These are phyloP conservation scores for Pyxicephalus adspersus DNA, from an alignment of 2,113 vertebrate genomes.

Conservation along the genomic window DNA sequence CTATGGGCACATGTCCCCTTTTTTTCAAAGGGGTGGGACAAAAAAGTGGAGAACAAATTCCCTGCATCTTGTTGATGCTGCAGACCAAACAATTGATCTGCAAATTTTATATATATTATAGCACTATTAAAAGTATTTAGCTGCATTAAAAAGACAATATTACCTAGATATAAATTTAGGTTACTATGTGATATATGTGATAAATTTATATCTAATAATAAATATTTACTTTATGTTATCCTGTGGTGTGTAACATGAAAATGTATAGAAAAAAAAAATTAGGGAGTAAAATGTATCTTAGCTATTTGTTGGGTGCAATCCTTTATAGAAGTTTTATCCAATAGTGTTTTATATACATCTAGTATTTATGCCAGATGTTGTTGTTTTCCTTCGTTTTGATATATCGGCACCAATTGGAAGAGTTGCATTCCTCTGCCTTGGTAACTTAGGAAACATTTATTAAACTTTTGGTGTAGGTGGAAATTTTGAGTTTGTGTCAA, in stretches of 20 bases:
- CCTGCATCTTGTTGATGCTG: constrained; percentile 68
- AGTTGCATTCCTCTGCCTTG: too few relatives aligned
- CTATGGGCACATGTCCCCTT: constrained; percentile 44
- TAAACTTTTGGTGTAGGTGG: too few relatives aligned
- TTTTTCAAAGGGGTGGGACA: constrained; percentile 47
- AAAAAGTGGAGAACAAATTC: constrained; percentile 60
- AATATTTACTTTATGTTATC: background rate
- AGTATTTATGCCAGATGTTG: too few relatives aligned
- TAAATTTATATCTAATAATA: background rate
- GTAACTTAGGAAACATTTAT: too few relatives aligned
- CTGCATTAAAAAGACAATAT: background rate
- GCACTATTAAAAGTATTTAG: background rate
- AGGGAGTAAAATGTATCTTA: too few relatives aligned
- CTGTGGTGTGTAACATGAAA: background rate
- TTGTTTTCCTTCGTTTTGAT: too few relatives aligned
- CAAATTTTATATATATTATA: constrained; percentile 51
- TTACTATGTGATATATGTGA: background rate
- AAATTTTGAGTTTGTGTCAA: too few relatives aligned
- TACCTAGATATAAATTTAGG: background rate
- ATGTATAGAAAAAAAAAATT: background rate
- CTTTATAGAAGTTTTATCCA: too few relatives aligned
- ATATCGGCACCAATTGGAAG: too few relatives aligned
- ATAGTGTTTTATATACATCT: too few relatives aligned
- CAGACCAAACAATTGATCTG: constrained; percentile 68
- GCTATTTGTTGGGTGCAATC: too few relatives aligned